Conservation (phyloP, 1,140 invertebrate genomes). For the Pseudoatta argentina region DNA sequence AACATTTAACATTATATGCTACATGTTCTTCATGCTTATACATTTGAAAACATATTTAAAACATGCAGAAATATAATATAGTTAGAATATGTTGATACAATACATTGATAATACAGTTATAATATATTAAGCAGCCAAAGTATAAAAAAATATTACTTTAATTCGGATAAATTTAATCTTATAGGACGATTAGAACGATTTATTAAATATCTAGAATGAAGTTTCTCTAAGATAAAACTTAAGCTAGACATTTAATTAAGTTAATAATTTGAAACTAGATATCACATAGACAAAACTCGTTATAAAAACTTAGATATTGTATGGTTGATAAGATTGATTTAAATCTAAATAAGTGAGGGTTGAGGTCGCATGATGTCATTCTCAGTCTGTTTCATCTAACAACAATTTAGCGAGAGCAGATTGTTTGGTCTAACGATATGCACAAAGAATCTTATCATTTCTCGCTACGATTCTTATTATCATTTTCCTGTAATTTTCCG, state of each 20-base stretch:
- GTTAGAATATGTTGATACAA: background rate
- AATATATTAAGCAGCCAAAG: background rate
- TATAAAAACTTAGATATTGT: background rate
- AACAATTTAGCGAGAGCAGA: constrained; percentile 29
- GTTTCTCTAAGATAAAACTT: background rate
- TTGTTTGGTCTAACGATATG: constrained; percentile 22
- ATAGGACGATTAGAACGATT: background rate
- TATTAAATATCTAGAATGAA: constrained; percentile 1
- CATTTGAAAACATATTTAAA: background rate
- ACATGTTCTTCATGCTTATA: background rate
- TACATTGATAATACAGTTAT: background rate
- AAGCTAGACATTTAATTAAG: background rate
- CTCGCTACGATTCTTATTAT: background rate
- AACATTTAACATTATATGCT: no score
- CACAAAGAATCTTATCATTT: constrained; percentile 47
- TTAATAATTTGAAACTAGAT: constrained; percentile 1
- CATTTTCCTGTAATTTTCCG: constrained; percentile 24
- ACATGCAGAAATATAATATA: background rate
- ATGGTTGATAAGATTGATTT: background rate
- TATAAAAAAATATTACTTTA: background rate
- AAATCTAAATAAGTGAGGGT: constrained; percentile 31
- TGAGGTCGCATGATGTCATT: constrained; percentile 20
- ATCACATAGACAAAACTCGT: background rate
- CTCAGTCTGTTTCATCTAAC: background rate
- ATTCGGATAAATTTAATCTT: background rate